Evolutionary conservation across 2,797 vertebrate genomes (phyloP).

Genomic region (Anolis apletophallus): DNA sequence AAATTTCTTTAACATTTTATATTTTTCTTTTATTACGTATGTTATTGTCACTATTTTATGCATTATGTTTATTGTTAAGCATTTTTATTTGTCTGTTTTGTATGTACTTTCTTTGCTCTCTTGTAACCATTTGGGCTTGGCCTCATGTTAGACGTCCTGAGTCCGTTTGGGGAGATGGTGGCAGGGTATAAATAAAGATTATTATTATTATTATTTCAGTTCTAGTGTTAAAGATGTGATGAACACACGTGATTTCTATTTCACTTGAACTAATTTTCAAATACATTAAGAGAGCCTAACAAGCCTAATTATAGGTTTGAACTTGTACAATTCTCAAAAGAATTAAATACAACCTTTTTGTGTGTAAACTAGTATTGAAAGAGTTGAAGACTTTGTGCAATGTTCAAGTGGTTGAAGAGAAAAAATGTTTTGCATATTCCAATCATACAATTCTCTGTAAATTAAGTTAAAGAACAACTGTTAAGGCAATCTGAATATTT

Average conservation of each 20-base stretch:
- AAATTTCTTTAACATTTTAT: no score
- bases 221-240: neutral
- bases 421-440: no score
- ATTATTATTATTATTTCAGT: neutral
- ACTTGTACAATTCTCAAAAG: neutral
- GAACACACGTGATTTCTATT: neutral
- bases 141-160: no score
- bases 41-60: no score
- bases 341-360: neutral
- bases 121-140: no score
- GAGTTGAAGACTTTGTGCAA: neutral
- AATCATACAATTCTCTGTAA: neutral
- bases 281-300: no score
- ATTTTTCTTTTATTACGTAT: no score
- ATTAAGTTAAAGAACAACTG: neutral
- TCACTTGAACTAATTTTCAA: neutral
- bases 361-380: neutral
- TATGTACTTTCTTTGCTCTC: no score
- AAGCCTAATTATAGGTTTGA: neutral
- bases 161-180: no score
- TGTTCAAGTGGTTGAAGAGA: neutral
- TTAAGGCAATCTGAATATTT: neutral
- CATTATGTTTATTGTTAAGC: no score
- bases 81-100: no score
- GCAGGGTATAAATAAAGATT: no score